Percentiles rank a stretch among this genome's conserved stretches.
phyloP scores from a whole-genome alignment of 2,888 invertebrate species.

The Platypus cylindrus region DNA sequence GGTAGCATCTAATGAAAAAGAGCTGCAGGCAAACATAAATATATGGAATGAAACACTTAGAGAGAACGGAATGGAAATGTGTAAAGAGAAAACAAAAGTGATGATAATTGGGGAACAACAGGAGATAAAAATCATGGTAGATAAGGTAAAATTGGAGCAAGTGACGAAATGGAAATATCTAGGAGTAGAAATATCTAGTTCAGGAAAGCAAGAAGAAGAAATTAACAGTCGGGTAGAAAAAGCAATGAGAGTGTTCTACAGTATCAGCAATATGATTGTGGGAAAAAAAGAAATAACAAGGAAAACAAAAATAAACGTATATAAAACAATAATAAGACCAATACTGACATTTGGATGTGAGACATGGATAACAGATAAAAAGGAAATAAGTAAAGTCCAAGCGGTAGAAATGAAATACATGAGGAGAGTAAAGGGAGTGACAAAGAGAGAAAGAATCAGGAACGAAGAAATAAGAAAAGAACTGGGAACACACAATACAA shows the following conservation, averaged over 20 bases:
- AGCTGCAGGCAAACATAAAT: not conserved
- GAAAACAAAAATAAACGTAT: not conserved
- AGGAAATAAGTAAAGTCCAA: not conserved
- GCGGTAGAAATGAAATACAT: slow-evolving; percentile 2
- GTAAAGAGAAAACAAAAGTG: not conserved
- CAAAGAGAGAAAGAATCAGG: slow-evolving; percentile 3
- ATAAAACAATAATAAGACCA: slow-evolving; percentile 3
- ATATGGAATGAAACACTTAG: not conserved
- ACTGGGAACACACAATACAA: not conserved
- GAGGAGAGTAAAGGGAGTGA: slow-evolving; percentile 3
- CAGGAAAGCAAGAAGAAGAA: not conserved
- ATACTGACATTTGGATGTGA: slow-evolving; percentile 5
- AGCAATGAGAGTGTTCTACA: not conserved
- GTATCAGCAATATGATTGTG: no score
- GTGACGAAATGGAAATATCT: no score
- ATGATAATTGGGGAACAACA: no score
- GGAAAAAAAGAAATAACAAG: no score
- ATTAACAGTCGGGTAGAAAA: not conserved
- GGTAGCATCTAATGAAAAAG: not conserved
- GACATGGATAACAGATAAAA: slow-evolving; percentile 2
- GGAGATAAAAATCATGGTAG: no score
- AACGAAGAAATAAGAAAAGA: not conserved
- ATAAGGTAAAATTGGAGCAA: no score
- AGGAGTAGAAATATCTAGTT: no score
- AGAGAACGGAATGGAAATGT: not conserved